A percentile compares a stretch with the other conserved stretches of the same genome.
Evolutionary conservation across 2,888 invertebrate genomes (phyloP).

Genomic region (Sarcophaga carnaria): DNA sequence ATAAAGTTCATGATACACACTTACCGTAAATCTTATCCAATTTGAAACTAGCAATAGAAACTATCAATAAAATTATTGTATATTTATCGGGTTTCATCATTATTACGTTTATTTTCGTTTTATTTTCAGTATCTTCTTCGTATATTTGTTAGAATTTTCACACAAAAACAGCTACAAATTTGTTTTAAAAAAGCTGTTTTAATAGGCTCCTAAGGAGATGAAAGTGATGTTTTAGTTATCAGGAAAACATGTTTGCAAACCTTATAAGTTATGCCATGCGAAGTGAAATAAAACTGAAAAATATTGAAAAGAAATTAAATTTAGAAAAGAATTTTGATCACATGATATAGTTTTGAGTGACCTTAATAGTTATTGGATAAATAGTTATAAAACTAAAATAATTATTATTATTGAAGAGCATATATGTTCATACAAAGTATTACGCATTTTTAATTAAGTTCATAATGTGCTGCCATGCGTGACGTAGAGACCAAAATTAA

Average conservation of each 20-base stretch:
- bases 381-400: constrained; percentile 19
- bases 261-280: constrained; percentile 22
- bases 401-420: constrained; percentile 72
- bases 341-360: constrained; percentile 42
- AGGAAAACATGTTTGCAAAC: constrained; percentile 40
- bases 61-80: constrained; percentile 68
- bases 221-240: constrained; percentile 37
- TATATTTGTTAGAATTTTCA: not conserved
- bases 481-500: constrained; percentile 44
- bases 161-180: constrained; percentile 22
- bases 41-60: constrained; percentile 72
- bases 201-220: constrained; percentile 30
- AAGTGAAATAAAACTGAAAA: constrained; percentile 25
- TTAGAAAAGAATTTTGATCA: constrained; percentile 4
- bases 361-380: constrained; percentile 72
- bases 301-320: constrained; percentile 36
- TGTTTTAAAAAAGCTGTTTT: constrained; percentile 23
- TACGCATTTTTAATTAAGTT: constrained; percentile 66
- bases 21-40: constrained; percentile 74
- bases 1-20: constrained; percentile 49
- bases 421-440: constrained; percentile 11
- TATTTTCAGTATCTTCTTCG: not conserved
- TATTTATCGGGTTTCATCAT: constrained; percentile 62
- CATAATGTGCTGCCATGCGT: constrained; percentile 66
- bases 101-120: constrained; percentile 26